Evolutionary conservation across 2,113 vertebrate species (phyloP), one percentile per base, ranked within the genome.

Genomic region (Panurus biarmicus): DNA sequence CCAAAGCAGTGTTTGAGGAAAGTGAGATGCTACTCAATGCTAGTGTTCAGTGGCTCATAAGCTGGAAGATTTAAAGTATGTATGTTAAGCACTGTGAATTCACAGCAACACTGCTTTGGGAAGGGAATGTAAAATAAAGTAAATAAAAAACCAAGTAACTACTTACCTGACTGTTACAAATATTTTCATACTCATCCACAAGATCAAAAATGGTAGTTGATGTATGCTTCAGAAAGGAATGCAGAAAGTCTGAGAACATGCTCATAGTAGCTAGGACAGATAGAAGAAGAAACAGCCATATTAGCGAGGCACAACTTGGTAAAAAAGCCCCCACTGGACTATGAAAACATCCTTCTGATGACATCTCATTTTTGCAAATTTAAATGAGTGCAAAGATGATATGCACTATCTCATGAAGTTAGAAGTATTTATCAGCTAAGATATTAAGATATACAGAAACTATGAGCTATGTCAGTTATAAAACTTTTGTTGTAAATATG

Each of bases 161-260:
- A 42, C 66, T 94, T 96, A 98, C 98, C 98, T 99, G 99, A 50
- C 97, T 98, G 93, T 96, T 97, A 96, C 99, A 99, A 87, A 98
- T 98, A 22, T 85, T 90, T 97, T 99, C 99, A 93, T 99, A 99
- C 7, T 99, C 98, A 88, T 99, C 98, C 61, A 99, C 96, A 51
- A 99, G 98, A 35, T 99, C 99, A 66, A 99, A 99, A 95, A 99
- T 97, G 1, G 98, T 98, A 76, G 98, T 98, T 84, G 99, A 99
- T 23, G 99, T 98, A 85, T 99, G 98, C 85, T 98, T 99, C 96
- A 98, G 89, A 89, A 98, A 98, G 62, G 98, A 98, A 33, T 98
- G 95, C 15, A 99, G 98, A 95, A 99, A 99, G 65, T 99, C 98
- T 56, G 98, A 98, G 97, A 99, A 99, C 94, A 99, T 98, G 95